Percentiles rank a stretch among this genome's conserved stretches.
Conservation (phyloP, 2,888 invertebrate species). For the Netelia virgata region DNA sequence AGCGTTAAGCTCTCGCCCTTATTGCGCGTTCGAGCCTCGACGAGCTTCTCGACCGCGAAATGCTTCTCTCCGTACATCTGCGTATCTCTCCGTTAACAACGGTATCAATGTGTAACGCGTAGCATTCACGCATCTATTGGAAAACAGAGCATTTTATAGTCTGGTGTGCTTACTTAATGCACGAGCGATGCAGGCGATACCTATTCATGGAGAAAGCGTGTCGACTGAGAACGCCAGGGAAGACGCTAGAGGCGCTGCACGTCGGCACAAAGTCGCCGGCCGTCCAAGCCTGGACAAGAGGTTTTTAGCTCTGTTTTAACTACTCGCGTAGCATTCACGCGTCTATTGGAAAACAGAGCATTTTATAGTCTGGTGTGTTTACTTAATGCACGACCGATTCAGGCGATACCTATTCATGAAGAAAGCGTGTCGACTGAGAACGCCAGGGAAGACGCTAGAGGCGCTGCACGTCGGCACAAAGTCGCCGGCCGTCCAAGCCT, state of each 20-base stretch:
- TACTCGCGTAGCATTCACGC: background rate
- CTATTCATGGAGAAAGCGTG: background rate
- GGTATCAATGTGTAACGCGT: conserved; percentile 15
- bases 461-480: too few species aligned
- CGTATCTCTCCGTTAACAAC: background rate
- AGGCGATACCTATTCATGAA: background rate
- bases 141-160: background rate
- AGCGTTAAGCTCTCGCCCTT: conserved; percentile 50
- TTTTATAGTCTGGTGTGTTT: background rate
- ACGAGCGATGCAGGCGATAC: background rate
- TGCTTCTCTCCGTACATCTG: background rate
- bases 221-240: background rate
- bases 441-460: too few species aligned
- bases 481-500: too few species aligned
- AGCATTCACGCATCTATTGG: background rate
- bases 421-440: background rate
- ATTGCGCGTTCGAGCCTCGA: conserved; percentile 46
- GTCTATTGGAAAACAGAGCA: background rate
- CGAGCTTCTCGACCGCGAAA: conserved; percentile 11
- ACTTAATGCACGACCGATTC: background rate
- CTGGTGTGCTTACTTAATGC: background rate
- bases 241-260: background rate
- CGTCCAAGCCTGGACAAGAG: too few species aligned
- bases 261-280: background rate
- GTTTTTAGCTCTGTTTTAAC: too few species aligned